Evolutionary conservation across 2,797 vertebrate species (phyloP).

Genomic region (Aphelocoma californica): DNA sequence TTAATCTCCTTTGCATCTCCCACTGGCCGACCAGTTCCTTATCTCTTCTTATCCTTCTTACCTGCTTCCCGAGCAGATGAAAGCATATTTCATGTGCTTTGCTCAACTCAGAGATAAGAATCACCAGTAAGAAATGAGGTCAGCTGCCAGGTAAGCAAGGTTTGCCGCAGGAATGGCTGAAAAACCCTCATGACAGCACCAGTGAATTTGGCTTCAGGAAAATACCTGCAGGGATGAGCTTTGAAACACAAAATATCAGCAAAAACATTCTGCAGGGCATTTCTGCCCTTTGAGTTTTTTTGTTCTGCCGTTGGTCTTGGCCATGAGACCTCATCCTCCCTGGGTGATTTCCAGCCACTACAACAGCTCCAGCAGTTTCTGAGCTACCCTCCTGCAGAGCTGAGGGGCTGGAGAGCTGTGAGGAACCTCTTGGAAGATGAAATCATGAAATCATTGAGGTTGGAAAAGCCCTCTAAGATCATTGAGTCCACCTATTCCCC

Average conservation of each 20-base stretch:
- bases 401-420: neutral
- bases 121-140: neutral
- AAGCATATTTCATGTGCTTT: neutral
- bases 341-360: neutral
- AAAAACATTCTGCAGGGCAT: rapidly evolving
- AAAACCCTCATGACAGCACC: rapidly evolving
- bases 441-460: neutral
- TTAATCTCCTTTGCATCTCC: neutral
- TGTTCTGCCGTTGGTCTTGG: neutral
- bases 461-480: neutral
- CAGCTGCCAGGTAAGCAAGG: neutral
- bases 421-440: no score
- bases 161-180: neutral
- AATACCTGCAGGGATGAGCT: neutral
- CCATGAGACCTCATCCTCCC: neutral
- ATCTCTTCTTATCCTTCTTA: neutral
- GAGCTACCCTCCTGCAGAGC: neutral
- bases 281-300: neutral
- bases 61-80: neutral
- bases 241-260: neutral
- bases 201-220: neutral
- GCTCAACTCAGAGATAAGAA: neutral
- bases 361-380: neutral
- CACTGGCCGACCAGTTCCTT: neutral
- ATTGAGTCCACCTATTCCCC: neutral